Evolutionary conservation across 2,888 invertebrate genomes (phyloP), one percentile per base, ranked within the genome.

Genomic region (Ectobius pallidus): DNA sequence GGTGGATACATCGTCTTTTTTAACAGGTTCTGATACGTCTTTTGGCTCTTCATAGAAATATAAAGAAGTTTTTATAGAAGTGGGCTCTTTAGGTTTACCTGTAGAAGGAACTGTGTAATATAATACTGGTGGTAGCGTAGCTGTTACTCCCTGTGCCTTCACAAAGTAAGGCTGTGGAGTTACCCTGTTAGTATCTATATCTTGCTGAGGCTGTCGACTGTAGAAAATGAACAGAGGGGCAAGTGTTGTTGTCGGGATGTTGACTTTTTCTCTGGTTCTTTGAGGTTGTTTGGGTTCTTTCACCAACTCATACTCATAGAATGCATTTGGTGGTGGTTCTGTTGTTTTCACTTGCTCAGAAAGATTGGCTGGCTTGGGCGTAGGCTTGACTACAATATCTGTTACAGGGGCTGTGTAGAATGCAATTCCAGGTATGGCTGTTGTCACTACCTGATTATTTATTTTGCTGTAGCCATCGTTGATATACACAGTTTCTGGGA

Each of bases 1-100:
- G 16, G 52, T 49, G 11, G 58, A 18, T 52, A 61, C 55, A 46
- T 79, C 63, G 74, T 79, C 20, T 61, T 71, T 34, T 2, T 42
- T 44, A 18, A 39, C 25, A 14, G 55, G 61, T 7, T 30, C 52
- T 42, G 49, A 39, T 11, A 44, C 70, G 25, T 34, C 62, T 2
- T 71, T 62, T 0, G 82, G 79, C 79, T 91, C 91, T 75, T 91
- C 90, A 77, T 90, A 91, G 79, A 90, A 91, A 78, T 87, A 91
- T 81, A 88, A 91, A 7, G 90, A 90, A 0, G 89, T 86, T 67
- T 78, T 78, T 22, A 62, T 32, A n/a, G 70, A 9, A n/a, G 70
- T 22, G 42, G 69, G 69, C 1, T 58, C 27, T n/a, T 25, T 58
- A 27, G 42, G 16, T 42, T 46, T 65, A n/a, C 7, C 22, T 16